A percentile compares a stretch with the other conserved stretches of the same genome.
Evolutionary conservation across 92 coral and sea anemone genomes (phyloP).

Genomic region (Epizoanthus illoricatus): DNA sequence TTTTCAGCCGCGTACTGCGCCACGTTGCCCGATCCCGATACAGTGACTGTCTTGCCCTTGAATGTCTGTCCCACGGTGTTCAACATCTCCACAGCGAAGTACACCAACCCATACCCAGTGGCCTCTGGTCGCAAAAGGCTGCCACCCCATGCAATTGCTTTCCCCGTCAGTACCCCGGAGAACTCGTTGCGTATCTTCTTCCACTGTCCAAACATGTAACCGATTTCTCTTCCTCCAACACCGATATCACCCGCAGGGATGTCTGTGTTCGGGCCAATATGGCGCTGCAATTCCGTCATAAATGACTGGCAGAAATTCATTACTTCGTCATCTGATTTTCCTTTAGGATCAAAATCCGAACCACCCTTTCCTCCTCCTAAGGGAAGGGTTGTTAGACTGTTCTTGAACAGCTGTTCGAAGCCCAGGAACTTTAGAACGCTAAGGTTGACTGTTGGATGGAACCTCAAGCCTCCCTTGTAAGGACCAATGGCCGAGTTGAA

Average conservation of each 20-base stretch:
- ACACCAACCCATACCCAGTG: conserved; percentile 87
- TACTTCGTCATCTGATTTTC: conserved; percentile 81
- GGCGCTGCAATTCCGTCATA: conserved; percentile 88
- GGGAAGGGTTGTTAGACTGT: conserved; percentile 86
- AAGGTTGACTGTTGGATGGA: conserved; percentile 81
- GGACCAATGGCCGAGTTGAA: conserved; percentile 91
- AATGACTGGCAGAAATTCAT: conserved; percentile 93
- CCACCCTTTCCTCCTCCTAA: conserved; percentile 93
- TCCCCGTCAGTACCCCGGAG: conserved; percentile 88
- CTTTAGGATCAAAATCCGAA: conserved; percentile 88
- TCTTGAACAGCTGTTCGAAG: conserved; percentile 85
- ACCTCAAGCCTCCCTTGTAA: conserved; percentile 82
- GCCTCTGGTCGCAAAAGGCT: conserved; percentile 90
- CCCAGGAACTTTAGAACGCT: conserved; percentile 86
- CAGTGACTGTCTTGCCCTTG: conserved; percentile 72
- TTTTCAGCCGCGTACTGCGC: conserved; percentile 92
- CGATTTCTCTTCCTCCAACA: conserved; percentile 88
- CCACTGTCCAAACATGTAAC: conserved; percentile 92
- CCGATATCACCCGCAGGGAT: conserved; percentile 94
- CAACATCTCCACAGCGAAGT: conserved; percentile 90
- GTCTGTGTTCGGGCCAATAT: conserved; percentile 92
- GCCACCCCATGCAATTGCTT: conserved; percentile 74
- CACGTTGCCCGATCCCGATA: conserved; percentile 88
- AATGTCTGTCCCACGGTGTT: conserved; percentile 74
- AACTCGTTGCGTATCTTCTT: conserved; percentile 85